Evolutionary conservation across 2,113 vertebrate species (phyloP), one percentile per base, ranked within the genome.

Genomic region (Macaca mulatta): DNA sequence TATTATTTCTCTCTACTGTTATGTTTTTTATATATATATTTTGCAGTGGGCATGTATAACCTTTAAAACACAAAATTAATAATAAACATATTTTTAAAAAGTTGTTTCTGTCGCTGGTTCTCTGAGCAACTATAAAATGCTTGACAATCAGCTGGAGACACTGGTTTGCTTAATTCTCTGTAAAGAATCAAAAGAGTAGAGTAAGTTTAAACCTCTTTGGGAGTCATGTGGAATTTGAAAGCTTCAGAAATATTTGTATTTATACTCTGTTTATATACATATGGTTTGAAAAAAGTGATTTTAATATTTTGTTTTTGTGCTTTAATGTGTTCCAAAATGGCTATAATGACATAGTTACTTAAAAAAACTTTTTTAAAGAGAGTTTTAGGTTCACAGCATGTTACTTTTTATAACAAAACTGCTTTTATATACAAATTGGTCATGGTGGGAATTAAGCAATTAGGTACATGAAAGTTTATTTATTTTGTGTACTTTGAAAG

Each of bases 41-140:
- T 83, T 78, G 7, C 25, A 89, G 72, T 55, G 7, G 82, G 3
- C 25, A 75, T 69, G 23, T 77, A 17, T 72, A 82, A 82, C 8
- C 82, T 88, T 86, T 88, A 69, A 57, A 92, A 88, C 40, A 30
- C 23, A 25, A 55, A 69, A 77, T 59, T 79, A 96, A 90, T 86
- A 16, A 81, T 72, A 75, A 91, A 45, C 11, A 38, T 64, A 17
- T 45, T 93, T 96, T 64, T 8, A 20, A 55, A 85, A 86, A 69
- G 23, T 69, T 77, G 4, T 45, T 77, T 70, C 72, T 80, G 22
- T 90, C 75, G 30, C 43, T 55, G 50, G 2, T 48, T 94, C 32
- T 82, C 35, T 70, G 10, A 91, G 23, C 78, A 91, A 87, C 43
- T 81, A 3, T 86, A 32, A 91, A 94, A 45, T 94, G 57, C 55